phyloP scores from a whole-genome alignment of 2,888 invertebrate species.

The Drosophila colorata region DNA sequence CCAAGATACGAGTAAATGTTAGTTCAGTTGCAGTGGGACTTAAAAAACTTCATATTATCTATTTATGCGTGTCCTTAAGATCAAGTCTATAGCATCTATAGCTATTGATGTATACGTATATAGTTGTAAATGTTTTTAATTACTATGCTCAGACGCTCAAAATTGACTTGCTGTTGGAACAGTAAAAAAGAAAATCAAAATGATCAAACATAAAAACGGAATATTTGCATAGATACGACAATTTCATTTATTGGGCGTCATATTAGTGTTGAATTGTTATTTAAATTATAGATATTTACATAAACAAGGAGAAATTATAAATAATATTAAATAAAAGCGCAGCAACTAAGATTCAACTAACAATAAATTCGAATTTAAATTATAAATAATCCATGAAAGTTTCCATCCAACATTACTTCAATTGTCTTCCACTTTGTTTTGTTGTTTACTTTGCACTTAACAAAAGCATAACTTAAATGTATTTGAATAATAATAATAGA shows the following conservation, averaged over 20 bases:
- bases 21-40: constrained; percentile 50
- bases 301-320: constrained; percentile 69
- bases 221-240: constrained; percentile 51
- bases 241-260: constrained; percentile 74
- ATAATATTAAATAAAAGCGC: constrained; percentile 54
- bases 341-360: constrained; percentile 52
- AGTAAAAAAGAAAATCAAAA: neutral
- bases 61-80: constrained; percentile 36
- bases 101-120: constrained; percentile 34
- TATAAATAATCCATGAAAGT: constrained; percentile 59
- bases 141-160: constrained; percentile 46
- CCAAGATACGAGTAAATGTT: constrained; percentile 4
- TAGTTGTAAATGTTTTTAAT: constrained; percentile 36
- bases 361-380: constrained; percentile 71
- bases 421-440: constrained; percentile 52
- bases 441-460: constrained; percentile 40
- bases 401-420: constrained; percentile 41
- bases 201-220: constrained; percentile 18
- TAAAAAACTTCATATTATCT: constrained; percentile 32
- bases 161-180: constrained; percentile 58
- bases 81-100: constrained; percentile 42
- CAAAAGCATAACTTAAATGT: constrained; percentile 28
- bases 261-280: constrained; percentile 53
- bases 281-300: constrained; percentile 75
- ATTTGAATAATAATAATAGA: constrained; percentile 20